Evolutionary conservation across 2,888 invertebrate genomes (phyloP).

Genomic region (Nesidiocoris tenuis): DNA sequence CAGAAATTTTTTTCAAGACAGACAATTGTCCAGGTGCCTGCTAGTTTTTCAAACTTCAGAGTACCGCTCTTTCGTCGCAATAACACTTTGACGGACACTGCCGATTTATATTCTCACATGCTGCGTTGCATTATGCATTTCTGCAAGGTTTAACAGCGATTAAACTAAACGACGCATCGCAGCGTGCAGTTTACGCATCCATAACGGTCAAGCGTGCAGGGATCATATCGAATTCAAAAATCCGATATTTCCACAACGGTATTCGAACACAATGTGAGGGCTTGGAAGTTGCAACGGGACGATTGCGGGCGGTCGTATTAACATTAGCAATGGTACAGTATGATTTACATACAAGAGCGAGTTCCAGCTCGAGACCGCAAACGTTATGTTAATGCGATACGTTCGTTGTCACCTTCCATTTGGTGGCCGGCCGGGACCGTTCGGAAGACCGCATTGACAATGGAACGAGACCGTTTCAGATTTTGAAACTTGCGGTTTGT

Average conservation of each 20-base stretch:
- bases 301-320: not conserved
- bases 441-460: not conserved
- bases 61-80: too few species aligned
- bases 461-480: not conserved
- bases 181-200: too few species aligned
- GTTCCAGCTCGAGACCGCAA: not conserved
- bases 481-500: not conserved
- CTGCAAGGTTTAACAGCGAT: too few species aligned
- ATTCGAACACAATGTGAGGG: not conserved
- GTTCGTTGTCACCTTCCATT: not conserved
- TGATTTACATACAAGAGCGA: constrained; percentile 24
- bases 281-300: not conserved
- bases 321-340: not conserved
- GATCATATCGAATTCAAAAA: not conserved
- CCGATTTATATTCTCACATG: too few species aligned
- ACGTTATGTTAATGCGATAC: not conserved
- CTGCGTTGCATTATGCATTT: too few species aligned
- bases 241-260: not conserved
- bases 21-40: too few species aligned
- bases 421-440: not conserved
- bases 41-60: too few species aligned
- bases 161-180: too few species aligned
- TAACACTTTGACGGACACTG: too few species aligned
- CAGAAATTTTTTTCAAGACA: too few species aligned
- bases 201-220: too few species aligned